A percentile compares a stretch with the other conserved stretches of the same genome.
Conservation (phyloP, 2,888 invertebrate genomes). For the Steromphala cineraria region DNA sequence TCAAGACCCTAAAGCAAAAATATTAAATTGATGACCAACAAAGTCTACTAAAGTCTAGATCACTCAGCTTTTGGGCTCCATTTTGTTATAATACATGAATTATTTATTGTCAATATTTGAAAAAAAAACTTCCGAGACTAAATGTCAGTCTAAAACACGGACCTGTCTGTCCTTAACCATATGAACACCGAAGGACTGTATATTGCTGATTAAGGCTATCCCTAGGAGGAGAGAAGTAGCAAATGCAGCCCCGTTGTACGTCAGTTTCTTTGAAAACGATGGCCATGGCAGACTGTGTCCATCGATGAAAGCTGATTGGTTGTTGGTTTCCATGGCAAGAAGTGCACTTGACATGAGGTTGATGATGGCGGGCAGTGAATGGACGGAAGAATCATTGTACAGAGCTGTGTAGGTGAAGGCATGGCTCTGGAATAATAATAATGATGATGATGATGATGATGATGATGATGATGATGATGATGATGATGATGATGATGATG, state of each 20-base stretch:
- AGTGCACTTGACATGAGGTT: slow-evolving; percentile 58
- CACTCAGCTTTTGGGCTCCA: too few relatives aligned
- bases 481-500: too few relatives aligned
- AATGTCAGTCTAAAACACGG: too few relatives aligned
- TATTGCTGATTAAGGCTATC: slow-evolving; percentile 87
- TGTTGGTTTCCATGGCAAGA: slow-evolving; percentile 28
- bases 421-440: slow-evolving; percentile 26
- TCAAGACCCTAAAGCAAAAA: too few relatives aligned
- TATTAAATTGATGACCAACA: too few relatives aligned
- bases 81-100: too few relatives aligned
- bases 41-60: too few relatives aligned
- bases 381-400: slow-evolving; percentile 86
- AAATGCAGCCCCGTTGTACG: slow-evolving; percentile 83
- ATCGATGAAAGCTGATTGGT: slow-evolving; percentile 23
- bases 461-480: too few relatives aligned
- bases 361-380: slow-evolving; percentile 83
- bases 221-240: slow-evolving; percentile 87
- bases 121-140: slow-evolving; percentile 47
- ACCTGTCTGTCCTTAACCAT: slow-evolving; percentile 91
- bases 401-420: slow-evolving; percentile 45
- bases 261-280: not conserved
- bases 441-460: too few relatives aligned
- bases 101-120: too few relatives aligned
- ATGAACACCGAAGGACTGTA: slow-evolving; percentile 86
- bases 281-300: slow-evolving; percentile 58